Evolutionary conservation across 2,113 vertebrate species (phyloP), one percentile per base, ranked within the genome.

Genomic region (Ursus arctos): DNA sequence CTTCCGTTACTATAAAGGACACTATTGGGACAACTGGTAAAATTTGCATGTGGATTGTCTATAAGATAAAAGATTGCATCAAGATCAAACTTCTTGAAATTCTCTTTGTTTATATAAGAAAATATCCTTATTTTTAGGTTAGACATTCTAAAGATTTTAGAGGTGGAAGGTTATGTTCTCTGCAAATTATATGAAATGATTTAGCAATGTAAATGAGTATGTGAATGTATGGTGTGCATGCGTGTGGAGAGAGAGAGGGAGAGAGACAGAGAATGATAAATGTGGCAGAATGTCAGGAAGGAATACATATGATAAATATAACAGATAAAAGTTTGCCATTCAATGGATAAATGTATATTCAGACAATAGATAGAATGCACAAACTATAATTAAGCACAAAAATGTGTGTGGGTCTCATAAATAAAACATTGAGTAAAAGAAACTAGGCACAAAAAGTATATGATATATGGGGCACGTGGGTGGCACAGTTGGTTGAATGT

Each of bases 351-450:
- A 72, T 36, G 43, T 91, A 24, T 76, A 43, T 90, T 65, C 31
- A 65, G 43, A 72, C 43, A 71, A 72, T 83, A 33, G 82, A 72
- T 31, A 63, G 47, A 86, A 86, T 43, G n/a, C 83, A 61, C 21
- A 80, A 67, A 65, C n/a, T 77, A 67, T 31, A 80, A 65, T 63
- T 74, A 85, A 55, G 31, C 36, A 79, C 18, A 80, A 81, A 88
- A 36, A 61, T 83, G 40, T 53, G 8, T 16, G 15, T 43, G n/a
- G 51, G n/a, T 80, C 49, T 79, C 83, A 71, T 61, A 61, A 82
- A 82, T n/a, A 74, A 94, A 72, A 94, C 63, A 31, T 7, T 61
- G 47, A 74, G 14, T 88, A 89, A 82, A 95, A 91, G 47, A 76
- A 74, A 72, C 26, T 82, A 57, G 61, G 57, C 18, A 28, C 24